These are phyloP conservation scores for Virgularia gustaviana DNA, from an alignment of 92 coral and sea anemone species.

Conservation along the genomic window DNA sequence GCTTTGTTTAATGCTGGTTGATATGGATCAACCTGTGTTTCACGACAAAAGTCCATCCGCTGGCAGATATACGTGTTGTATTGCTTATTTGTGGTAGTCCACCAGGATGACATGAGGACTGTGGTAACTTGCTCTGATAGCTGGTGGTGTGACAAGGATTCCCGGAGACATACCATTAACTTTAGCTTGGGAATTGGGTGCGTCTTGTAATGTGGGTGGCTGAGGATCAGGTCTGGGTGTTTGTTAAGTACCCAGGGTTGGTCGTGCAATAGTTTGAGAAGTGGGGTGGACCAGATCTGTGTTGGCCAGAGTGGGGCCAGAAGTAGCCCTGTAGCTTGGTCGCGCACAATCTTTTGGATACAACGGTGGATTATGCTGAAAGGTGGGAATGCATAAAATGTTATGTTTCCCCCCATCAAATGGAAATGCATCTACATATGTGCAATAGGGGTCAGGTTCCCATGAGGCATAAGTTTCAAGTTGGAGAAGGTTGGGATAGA, in stretches of 20 bases:
- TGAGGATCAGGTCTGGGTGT: conserved; percentile 28
- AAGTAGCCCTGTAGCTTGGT: conserved; percentile 46
- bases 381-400: conserved; percentile 52
- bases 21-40: conserved; percentile 46
- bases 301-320: conserved; percentile 51
- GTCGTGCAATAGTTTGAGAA: conserved; percentile 34
- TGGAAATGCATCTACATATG: conserved; percentile 33
- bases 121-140: conserved; percentile 44
- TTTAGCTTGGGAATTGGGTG: conserved; percentile 36
- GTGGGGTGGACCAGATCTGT: conserved; percentile 45
- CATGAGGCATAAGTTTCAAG: conserved; percentile 30
- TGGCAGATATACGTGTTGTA: conserved; percentile 40
- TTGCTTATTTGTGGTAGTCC: background rate
- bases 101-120: conserved; percentile 47
- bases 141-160: conserved; percentile 30
- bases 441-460: conserved; percentile 37
- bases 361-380: conserved; percentile 48
- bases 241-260: conserved; percentile 44
- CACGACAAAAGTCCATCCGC: conserved; percentile 41
- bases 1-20: conserved; percentile 39
- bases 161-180: conserved; percentile 50
- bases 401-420: conserved; percentile 25
- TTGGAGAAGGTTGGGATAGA: conserved; percentile 33
- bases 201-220: conserved; percentile 43
- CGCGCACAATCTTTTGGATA: conserved; percentile 34